Base-by-base conservation (phyloP, 2,113 vertebrate species). In the Podarcis raffonei region DNA sequence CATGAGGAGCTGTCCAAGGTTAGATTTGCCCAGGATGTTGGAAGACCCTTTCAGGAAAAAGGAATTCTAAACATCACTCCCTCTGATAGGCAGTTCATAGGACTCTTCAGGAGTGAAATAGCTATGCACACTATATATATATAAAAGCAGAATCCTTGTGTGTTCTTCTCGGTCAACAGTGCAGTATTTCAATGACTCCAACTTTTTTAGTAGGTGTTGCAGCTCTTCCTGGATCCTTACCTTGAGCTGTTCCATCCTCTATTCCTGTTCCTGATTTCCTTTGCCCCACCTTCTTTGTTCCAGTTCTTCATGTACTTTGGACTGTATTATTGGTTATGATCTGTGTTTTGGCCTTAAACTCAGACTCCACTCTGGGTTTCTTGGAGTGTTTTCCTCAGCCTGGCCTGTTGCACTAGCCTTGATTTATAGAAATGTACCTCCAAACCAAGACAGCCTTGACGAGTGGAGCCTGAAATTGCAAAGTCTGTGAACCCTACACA, bases 31-130 rank as follows among this genome's bases (percentile, higher is more conserved):
- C 69, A 74, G 25, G 25, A 88, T 83, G 25, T 18, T 48, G 59
- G 48, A 76, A n/a, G 27, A 16, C 35, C 39, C 69, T 87, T 53
- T 76, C 93, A 92, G 84, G 72, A 82, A 93, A 83, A 92, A 92
- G 91, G 22, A 22, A 76, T 82, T 32, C 69, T 30, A 39, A 3
- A 57, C 13, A n/a, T 9, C 30, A 82, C 2, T 82, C 9, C 9
- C 69, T 72, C 72, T 27, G 15, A 57, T 16, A 35, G 39, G n/a
- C 42, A 81, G 39, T 27, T 20, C 35, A 9, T 59, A 65, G 76
- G 71, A 48, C 30, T 37, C 66, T 48, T 57, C 16, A 23, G 27
- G 23, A 57, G n/a, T 57, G 32, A 32, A 35, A 20, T 32, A 83
- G 11, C 37, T 16, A 87, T 16, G 18, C 53, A 35, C 7, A 25